phyloP scores from a whole-genome alignment of 2,888 invertebrate genomes.

The Dicyrtoma fusca region DNA sequence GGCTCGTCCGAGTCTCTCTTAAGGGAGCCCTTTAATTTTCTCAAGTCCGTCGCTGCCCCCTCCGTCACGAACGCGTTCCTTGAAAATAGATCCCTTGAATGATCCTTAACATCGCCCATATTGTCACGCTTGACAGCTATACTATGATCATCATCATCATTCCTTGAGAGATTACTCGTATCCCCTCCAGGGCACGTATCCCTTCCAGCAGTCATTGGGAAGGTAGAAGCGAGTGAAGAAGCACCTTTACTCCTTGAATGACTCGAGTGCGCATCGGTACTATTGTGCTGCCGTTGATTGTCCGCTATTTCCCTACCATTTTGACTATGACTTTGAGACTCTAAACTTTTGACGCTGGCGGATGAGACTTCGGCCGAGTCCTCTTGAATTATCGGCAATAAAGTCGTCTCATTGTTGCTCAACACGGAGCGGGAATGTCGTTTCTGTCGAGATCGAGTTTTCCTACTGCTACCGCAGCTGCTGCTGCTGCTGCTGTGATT shows the following conservation, averaged over 20 bases:
- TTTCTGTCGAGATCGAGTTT: slow-evolving; percentile 8
- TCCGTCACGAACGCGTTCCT: slow-evolving; percentile 39
- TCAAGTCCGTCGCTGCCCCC: slow-evolving; percentile 40
- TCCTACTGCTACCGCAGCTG: slow-evolving; percentile 4
- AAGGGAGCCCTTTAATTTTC: slow-evolving; percentile 52
- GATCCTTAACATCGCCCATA: slow-evolving; percentile 30
- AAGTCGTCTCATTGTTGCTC: slow-evolving; percentile 17
- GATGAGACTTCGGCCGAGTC: slow-evolving; percentile 41
- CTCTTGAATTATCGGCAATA: slow-evolving; percentile 42
- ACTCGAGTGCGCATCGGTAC: no score
- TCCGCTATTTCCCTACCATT: slow-evolving; percentile 2
- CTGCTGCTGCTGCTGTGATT: neutral
- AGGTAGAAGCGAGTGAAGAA: neutral
- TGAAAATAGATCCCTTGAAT: neutral
- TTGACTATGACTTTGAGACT: slow-evolving; percentile 7
- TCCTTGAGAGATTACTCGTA: neutral
- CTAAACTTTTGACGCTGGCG: slow-evolving; percentile 33
- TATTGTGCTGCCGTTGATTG: neutral
- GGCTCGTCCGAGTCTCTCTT: slow-evolving; percentile 42
- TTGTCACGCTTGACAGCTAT: slow-evolving; percentile 25
- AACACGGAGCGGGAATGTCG: slow-evolving; percentile 20
- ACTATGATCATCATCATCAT: slow-evolving; percentile 14
- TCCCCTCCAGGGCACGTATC: neutral
- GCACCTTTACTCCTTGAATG: neutral
- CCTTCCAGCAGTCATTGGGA: neutral